phyloP scores from a whole-genome alignment of 2,797 vertebrate species.

The Notolepis coatsorum region DNA sequence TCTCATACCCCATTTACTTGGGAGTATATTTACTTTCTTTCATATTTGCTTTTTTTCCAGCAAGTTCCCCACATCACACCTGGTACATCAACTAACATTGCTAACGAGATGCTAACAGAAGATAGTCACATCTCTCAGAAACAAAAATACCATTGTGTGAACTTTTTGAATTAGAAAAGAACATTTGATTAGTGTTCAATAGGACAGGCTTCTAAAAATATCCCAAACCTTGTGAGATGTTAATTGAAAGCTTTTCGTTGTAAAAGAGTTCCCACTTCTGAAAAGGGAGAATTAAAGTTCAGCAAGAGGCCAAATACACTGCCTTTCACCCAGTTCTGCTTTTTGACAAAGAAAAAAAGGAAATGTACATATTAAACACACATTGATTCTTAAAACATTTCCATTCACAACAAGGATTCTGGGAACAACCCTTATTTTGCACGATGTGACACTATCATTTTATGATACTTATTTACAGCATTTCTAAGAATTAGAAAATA shows the following conservation, averaged over 20 bases:
- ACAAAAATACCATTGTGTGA: background rate
- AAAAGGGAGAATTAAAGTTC: background rate
- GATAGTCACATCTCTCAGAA: no score
- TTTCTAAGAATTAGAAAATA: slow-evolving; percentile 40
- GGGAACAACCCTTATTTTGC: slow-evolving; percentile 18
- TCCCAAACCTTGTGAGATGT: no score
- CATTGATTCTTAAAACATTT: slow-evolving; percentile 44
- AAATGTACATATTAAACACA: slow-evolving; percentile 53
- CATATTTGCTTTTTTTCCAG: no score
- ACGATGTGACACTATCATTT: slow-evolving; percentile 18
- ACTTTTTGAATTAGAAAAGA: no score
- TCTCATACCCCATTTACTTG: no score
- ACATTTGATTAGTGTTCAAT: no score
- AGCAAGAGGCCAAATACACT: background rate
- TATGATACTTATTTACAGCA: slow-evolving; percentile 56
- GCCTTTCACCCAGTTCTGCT: background rate
- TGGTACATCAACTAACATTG: background rate
- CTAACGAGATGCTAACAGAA: no score
- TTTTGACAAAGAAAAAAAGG: slow-evolving; percentile 41
- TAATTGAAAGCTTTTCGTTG: background rate
- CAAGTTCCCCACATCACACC: no score
- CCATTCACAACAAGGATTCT: slow-evolving; percentile 33
- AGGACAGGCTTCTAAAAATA: no score
- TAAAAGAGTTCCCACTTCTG: background rate
- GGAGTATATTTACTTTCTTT: no score